These are phyloP conservation scores for Drosophila lini DNA, from an alignment of 1,140 invertebrate genomes.

Conservation along the genomic window DNA sequence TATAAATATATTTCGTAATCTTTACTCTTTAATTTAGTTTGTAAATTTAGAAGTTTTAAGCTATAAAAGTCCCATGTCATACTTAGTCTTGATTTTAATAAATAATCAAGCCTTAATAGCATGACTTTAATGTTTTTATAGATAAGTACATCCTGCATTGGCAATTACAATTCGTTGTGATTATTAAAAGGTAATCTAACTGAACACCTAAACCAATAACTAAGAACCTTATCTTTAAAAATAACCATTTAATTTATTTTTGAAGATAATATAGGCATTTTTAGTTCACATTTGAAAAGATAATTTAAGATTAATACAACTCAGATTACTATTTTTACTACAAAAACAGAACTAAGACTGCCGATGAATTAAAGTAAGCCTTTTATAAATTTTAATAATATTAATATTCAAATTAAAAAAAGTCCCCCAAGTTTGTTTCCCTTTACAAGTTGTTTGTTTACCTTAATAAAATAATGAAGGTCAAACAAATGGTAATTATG, in stretches of 20 bases:
- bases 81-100: not conserved
- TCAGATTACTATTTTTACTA: not conserved
- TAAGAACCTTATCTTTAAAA: not conserved
- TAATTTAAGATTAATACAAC: not conserved
- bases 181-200: not conserved
- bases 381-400: not conserved
- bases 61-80: not conserved
- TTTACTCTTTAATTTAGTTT: too few relatives aligned
- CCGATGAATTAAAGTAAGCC: not conserved
- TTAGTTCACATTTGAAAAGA: not conserved
- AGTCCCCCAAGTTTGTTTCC: not conserved
- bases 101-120: not conserved
- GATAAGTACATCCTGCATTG: not conserved
- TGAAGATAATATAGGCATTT: not conserved
- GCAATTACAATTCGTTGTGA: not conserved
- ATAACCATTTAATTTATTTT: not conserved
- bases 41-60: not conserved
- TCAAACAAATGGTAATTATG: not conserved
- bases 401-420: not conserved
- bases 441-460: not conserved
- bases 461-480: not conserved
- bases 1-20: not conserved
- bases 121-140: not conserved
- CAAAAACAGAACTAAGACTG: not conserved
- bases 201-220: too few relatives aligned